Base-by-base conservation (phyloP, 1,140 invertebrate genomes). In the Nasonia giraulti region DNA sequence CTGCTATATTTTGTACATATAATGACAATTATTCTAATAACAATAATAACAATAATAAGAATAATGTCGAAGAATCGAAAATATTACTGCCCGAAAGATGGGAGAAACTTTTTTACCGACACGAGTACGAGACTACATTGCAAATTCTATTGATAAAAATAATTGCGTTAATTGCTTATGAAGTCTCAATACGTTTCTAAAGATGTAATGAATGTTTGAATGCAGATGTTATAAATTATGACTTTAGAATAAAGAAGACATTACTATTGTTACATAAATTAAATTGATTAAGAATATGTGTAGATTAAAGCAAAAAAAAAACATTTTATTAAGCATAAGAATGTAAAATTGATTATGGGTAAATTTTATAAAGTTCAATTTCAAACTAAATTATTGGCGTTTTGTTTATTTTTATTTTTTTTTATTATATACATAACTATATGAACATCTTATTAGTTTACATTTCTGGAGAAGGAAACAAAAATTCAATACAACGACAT, bases 311-410 rank as follows among this genome's bases (percentile, higher is more conserved):
- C 23, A 37, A 68, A 80, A 74, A 40, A 80, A 77, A 69, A 75
- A 85, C 83, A 76, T 80, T 85, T 85, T 80, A 85, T 85, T 75
- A 74, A 75, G n/a, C 47, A 82, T 85, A 85, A 73, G 55, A 55
- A 82, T 85, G 84, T 85, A 82, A 85, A 68, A 76, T 82, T 85
- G 69, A 69, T 78, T 85, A 40, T 82, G 74, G 84, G 80, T 76
- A 85, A 85, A 85, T 85, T 85, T 85, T 85, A 85, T 81, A 82
- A 85, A 85, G 79, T 82, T 85, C 44, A 66, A 85, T 85, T 82
- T 31, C n/a, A 85, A 85, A 77, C 77, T 55, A 2, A 74, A 83
- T 55, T 31, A 62, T 84, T 79, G 37, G 75, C 33, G 79, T 78
- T 78, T 84, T 79, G 71, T 84, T 85, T 80, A 69, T 85, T 81